These are phyloP conservation scores for Chironomus tepperi DNA, from an alignment of 1,140 invertebrate species.

Conservation along the genomic window DNA sequence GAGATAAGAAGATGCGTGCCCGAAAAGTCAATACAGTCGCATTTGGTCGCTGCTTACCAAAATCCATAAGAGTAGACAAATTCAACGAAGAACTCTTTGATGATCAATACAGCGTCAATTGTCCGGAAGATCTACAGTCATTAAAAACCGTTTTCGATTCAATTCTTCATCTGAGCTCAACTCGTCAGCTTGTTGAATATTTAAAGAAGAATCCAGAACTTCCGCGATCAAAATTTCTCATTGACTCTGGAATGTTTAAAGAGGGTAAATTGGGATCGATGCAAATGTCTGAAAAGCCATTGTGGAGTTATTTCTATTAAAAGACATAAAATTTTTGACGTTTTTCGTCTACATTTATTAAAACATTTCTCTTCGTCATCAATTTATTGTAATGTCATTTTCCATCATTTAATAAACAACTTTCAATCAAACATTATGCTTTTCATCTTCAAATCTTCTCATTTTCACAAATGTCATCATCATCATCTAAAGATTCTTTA, in stretches of 20 bases:
- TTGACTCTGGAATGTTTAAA: constrained; percentile 32
- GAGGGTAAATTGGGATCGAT: neutral
- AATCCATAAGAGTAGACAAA: constrained; percentile 25
- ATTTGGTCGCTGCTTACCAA: constrained; percentile 36
- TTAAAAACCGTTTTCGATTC: constrained; percentile 36
- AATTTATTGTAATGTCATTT: constrained; percentile 10
- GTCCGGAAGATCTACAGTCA: constrained; percentile 34
- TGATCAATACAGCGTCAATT: constrained; percentile 32
- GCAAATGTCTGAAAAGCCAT: neutral
- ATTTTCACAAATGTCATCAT: constrained; percentile 20
- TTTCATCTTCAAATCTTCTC: neutral
- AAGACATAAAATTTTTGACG: neutral
- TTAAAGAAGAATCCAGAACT: constrained; percentile 32
- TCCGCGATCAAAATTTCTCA: constrained; percentile 32
- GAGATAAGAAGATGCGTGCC: constrained; percentile 29
- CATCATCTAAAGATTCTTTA: constrained; percentile 17
- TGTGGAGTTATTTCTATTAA: neutral
- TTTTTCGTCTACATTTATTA: neutral
- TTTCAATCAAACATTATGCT: neutral
- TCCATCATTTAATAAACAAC: neutral
- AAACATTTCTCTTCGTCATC: neutral
- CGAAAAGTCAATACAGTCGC: constrained; percentile 31
- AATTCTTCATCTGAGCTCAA: constrained; percentile 37
- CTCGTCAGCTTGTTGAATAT: constrained; percentile 33
- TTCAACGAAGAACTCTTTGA: constrained; percentile 34